Base-by-base conservation (phyloP, 2,888 invertebrate genomes). In the Pachycephus smyrnensis region DNA sequence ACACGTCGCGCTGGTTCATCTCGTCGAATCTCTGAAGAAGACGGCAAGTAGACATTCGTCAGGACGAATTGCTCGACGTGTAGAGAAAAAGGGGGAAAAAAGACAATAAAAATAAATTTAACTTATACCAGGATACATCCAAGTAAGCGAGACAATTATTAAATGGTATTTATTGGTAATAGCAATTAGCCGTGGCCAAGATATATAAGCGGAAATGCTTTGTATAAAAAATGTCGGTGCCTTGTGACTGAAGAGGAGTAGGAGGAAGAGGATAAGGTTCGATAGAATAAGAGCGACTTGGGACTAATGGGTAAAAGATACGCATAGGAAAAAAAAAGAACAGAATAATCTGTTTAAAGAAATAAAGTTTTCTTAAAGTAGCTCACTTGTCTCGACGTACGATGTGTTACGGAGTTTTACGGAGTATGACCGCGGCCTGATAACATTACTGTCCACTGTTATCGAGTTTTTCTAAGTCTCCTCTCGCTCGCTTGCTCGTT, bases 151-250 rank as follows among this genome's bases (percentile, higher is more conserved):
- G 77, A 79, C 80, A 79, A 85, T 84, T 85, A 86, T 87, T 86
- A 83, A 88, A 89, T 84, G 86, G 83, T 87, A 82, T 89, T 86
- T 89, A 89, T 84, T 87, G 82, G 86, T 84, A 84, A 82, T 83
- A 87, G 79, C 78, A 81, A 83, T 80, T 83, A 80, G 55, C 82
- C 80, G 75, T 83, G 83, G 82, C 83, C 84, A 83, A 86, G 81
- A 83, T 82, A 6, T 55, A 82, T 84, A 88, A 88, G 87, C 86
- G 83, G 84, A 74, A 80, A 78, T 71, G 80, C 82, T 85, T 86
- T 83, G 84, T 89, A 88, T 87, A 89, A 88, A 89, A 89, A 88
- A 81, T 84, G 85, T 84, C 23, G 83, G 80, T 88, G 85, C 85
- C 84, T 9, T 23, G 9, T 9, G 23, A 55, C 55, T 55, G 23